phyloP scores from a whole-genome alignment of 1,140 invertebrate genomes.

The Drosophila orosa region DNA sequence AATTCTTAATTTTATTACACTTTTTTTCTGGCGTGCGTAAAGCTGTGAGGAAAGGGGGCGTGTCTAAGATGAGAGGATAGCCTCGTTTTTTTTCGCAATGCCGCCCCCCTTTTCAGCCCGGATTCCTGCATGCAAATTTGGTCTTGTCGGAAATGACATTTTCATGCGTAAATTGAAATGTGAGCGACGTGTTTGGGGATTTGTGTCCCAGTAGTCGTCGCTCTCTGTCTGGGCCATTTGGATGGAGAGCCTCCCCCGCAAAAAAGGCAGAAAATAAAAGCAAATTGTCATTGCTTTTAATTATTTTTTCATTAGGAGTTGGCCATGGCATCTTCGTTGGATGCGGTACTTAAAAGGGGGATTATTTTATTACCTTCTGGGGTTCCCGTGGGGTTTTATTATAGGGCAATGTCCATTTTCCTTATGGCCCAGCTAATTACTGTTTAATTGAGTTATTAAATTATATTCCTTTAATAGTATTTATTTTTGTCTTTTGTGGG shows the following conservation, averaged over 20 bases:
- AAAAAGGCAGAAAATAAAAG: conserved; percentile 50
- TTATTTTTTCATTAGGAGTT: conserved; percentile 71
- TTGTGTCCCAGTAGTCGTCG: conserved; percentile 35
- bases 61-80: conserved; percentile 53
- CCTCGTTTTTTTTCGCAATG: conserved; percentile 33
- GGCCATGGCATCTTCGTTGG: conserved; percentile 10
- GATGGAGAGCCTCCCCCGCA: conserved; percentile 1
- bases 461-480: not conserved
- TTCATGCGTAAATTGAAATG: conserved; percentile 84
- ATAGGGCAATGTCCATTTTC: conserved; percentile 22
- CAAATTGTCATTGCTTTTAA: conserved; percentile 78
- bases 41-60: conserved; percentile 14
- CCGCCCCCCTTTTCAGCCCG: conserved; percentile 17
- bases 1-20: conserved; percentile 83
- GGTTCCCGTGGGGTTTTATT: not conserved
- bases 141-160: conserved; percentile 81
- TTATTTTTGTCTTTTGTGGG: not conserved
- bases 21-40: conserved; percentile 65
- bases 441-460: conserved; percentile 14
- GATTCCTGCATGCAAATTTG: conserved; percentile 82
- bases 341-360: conserved; percentile 9
- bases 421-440: conserved; percentile 14
- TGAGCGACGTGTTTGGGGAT: conserved; percentile 82
- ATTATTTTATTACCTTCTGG: conserved; percentile 6
- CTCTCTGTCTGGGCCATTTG: not conserved